A percentile compares a stretch with the other conserved stretches of the same genome.
These are phyloP conservation scores for Hylyphantes graminicola DNA, from an alignment of 1,140 invertebrate species.

Conservation along the genomic window DNA sequence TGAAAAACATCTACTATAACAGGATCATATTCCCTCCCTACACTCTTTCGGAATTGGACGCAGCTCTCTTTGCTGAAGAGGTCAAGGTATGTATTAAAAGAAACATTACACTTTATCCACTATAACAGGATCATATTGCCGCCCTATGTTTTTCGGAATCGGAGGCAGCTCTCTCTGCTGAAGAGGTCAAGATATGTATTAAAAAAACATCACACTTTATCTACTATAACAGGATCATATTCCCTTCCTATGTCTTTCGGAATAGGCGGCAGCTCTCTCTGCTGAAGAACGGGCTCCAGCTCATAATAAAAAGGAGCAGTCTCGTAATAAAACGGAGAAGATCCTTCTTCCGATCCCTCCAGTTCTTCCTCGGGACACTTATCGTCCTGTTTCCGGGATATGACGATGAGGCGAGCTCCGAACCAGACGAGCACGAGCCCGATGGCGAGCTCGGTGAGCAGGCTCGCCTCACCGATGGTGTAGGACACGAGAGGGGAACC, in stretches of 20 bases:
- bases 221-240: no score
- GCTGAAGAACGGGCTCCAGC: constrained; percentile 26
- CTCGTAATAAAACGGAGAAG: neutral
- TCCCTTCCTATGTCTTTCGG: no score
- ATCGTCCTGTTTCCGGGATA: neutral
- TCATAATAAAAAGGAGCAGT: constrained; percentile 36
- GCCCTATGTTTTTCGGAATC: no score
- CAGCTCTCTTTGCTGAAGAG: no score
- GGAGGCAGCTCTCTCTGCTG: no score
- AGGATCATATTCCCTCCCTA: no score
- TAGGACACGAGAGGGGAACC: neutral
- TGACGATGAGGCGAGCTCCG: constrained; percentile 7
- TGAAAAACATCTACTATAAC: no score
- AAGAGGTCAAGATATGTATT: no score
- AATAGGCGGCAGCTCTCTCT: no score
- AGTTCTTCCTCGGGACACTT: neutral
- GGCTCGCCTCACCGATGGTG: neutral
- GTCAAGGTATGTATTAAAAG: no score
- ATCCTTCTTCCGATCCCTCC: neutral
- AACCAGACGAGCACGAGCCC: neutral
- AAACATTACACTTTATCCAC: constrained; percentile 14
- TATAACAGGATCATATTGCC: no score
- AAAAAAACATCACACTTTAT: constrained; percentile 10
- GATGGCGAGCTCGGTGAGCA: constrained; percentile 13
- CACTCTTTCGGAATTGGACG: no score